Conservation (phyloP, 2,113 vertebrate species). For the Pithys albifrons region DNA sequence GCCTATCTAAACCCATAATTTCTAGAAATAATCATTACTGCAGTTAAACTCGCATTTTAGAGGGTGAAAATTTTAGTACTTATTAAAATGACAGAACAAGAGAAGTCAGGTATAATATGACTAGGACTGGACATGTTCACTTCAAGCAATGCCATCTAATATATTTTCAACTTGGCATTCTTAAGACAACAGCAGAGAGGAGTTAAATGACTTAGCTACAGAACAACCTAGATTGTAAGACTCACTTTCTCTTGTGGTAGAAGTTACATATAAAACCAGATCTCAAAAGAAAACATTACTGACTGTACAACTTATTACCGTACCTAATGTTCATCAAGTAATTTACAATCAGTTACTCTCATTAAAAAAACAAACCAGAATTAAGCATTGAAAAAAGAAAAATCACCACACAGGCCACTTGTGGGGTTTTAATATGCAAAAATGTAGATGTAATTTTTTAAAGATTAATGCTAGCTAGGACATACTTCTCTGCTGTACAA, state of each 20-base stretch:
- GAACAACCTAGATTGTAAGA: background rate
- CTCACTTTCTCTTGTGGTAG: conserved; percentile 18
- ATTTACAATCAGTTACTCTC: background rate
- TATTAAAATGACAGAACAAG: background rate
- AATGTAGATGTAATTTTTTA: background rate
- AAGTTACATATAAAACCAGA: conserved; percentile 35
- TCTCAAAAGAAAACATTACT: conserved; percentile 14
- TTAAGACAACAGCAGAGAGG: background rate
- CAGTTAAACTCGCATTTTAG: background rate
- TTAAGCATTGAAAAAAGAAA: background rate
- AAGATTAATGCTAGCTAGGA: background rate
- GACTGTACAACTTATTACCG: background rate
- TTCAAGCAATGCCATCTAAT: background rate
- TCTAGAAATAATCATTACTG: background rate
- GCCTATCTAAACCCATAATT: background rate
- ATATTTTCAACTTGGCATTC: background rate
- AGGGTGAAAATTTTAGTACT: background rate
- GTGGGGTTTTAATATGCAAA: background rate
- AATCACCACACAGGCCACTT: background rate
- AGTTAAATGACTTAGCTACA: background rate
- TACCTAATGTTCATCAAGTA: background rate
- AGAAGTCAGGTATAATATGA: background rate
- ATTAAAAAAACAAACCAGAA: background rate
- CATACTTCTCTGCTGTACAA: background rate
- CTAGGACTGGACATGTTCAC: background rate